Percentiles rank a stretch among this genome's conserved stretches.
Conservation (phyloP, 1,140 invertebrate genomes). For the Anagrus nilaparvatae region DNA sequence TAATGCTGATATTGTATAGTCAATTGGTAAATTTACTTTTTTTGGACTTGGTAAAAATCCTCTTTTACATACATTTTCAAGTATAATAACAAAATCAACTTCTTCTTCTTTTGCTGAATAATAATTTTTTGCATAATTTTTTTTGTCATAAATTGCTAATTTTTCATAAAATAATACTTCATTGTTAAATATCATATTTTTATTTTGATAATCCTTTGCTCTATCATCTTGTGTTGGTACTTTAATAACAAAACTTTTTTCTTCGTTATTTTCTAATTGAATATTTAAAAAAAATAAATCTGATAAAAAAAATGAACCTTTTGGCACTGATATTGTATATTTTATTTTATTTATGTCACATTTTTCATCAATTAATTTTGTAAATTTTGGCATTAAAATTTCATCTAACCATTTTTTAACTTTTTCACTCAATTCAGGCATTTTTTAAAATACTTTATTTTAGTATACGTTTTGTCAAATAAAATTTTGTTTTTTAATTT, state of each 20-base stretch:
- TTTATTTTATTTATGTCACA: background rate
- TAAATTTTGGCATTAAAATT: constrained; percentile 8
- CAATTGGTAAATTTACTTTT: constrained; percentile 12
- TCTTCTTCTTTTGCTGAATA: constrained; percentile 7
- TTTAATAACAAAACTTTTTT: background rate
- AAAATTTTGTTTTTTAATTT: too few species aligned
- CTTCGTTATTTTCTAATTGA: constrained; percentile 1
- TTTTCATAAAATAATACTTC: constrained; percentile 28
- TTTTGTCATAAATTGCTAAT: background rate
- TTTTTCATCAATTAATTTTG: background rate
- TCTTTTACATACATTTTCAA: constrained; percentile 24
- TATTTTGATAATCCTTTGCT: background rate
- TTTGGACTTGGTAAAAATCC: constrained; percentile 14
- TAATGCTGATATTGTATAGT: constrained; percentile 27
- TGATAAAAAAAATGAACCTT: constrained; percentile 10
- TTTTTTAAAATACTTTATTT: too few species aligned
- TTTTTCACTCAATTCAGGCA: too few species aligned
- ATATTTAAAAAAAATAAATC: constrained; percentile 16
- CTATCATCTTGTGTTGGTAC: background rate
- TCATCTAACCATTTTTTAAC: constrained; percentile 14
- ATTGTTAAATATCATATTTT: constrained; percentile 23
- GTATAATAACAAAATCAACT: constrained; percentile 20
- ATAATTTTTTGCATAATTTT: constrained; percentile 18
- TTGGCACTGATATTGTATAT: constrained; percentile 2
- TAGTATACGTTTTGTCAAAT: too few species aligned